Base-by-base conservation (phyloP, 23 tunicate species). In the Botrylloides violaceus region DNA sequence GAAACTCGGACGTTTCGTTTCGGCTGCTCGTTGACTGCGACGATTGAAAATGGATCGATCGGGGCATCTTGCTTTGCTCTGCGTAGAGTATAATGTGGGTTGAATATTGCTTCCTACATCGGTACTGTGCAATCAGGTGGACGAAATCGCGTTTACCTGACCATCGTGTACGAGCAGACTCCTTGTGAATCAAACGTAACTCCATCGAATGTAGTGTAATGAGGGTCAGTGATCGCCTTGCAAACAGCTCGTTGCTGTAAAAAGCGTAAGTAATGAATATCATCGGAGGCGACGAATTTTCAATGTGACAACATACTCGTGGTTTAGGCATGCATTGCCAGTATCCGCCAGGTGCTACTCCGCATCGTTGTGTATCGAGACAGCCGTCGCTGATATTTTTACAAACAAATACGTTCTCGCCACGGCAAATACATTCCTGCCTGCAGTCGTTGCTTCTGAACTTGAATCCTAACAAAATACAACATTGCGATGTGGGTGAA, bases 181-280 rank as follows among this genome's bases (percentile, higher is more conserved):
- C 88, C 88, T 75, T 78, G 81, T 9, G 81, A 83, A 68, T 83
- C 88, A 34, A 65, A 83, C 0, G 58, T 68, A 18, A 53, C 66
- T 1, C 81, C 81, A 39, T 83, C 88, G 62, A 83, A 83, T 22
- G 88, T 76, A 66, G 80, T 83, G 71, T 83, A 83, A 83, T 83
- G 87, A 28, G 87, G 87, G 65, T 81, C 87, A 25, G 87, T 81
- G 3, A 81, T 79, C n/a, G 87, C 87, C 58, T 76, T 76, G 77
- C 88, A 83, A 6, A 80, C 76, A 20, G 88, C 88, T 5, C 88
- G 61, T 21, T 80, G 38, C 88, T 83, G 70, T n/a, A 75, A 50
- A 36, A 55, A 23, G 53, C 53, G 53, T 43, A 12, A 12, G 12
- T 18, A 47, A 12, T 18, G 18, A 12, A 12, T 47, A 12, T 47